Evolutionary conservation across 2,113 vertebrate species (phyloP).

Genomic region (Rostratula benghalensis): DNA sequence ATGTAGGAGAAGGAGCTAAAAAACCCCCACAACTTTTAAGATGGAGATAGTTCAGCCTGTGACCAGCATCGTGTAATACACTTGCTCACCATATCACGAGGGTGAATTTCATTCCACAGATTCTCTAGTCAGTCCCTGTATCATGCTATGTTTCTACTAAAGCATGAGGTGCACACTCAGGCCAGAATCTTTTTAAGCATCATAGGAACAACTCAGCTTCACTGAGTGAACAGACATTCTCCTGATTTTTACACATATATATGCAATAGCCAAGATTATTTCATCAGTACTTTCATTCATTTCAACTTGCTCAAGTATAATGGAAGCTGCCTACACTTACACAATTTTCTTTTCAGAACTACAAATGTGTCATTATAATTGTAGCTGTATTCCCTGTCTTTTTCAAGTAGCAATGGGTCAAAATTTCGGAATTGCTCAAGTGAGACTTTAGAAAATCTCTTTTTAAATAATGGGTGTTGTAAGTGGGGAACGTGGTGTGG

Average conservation of each 20-base stretch:
- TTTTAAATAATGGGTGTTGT: rapidly evolving
- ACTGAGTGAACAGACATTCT: background rate
- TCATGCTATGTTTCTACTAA: background rate
- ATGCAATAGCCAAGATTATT: conserved; percentile 19
- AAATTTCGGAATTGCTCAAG: background rate
- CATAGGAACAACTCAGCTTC: background rate
- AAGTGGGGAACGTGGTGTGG: background rate
- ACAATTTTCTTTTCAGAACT: conserved; percentile 21
- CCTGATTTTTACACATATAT: background rate
- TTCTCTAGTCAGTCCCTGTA: background rate
- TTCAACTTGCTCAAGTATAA: background rate
- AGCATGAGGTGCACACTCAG: background rate
- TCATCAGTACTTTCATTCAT: conserved; percentile 43
- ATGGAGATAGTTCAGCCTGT: background rate
- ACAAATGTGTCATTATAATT: conserved; percentile 24
- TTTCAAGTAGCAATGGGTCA: background rate
- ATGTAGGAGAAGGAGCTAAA: background rate
- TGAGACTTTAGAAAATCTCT: background rate
- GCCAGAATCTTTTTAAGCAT: background rate
- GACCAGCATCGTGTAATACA: rapidly evolving
- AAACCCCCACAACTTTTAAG: background rate
- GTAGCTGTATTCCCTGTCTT: background rate
- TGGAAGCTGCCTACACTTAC: conserved; percentile 3
- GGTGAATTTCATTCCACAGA: background rate
- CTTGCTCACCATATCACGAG: rapidly evolving